Evolutionary conservation across 2,797 vertebrate genomes (phyloP).

Genomic region (Malacoctenus gilli): DNA sequence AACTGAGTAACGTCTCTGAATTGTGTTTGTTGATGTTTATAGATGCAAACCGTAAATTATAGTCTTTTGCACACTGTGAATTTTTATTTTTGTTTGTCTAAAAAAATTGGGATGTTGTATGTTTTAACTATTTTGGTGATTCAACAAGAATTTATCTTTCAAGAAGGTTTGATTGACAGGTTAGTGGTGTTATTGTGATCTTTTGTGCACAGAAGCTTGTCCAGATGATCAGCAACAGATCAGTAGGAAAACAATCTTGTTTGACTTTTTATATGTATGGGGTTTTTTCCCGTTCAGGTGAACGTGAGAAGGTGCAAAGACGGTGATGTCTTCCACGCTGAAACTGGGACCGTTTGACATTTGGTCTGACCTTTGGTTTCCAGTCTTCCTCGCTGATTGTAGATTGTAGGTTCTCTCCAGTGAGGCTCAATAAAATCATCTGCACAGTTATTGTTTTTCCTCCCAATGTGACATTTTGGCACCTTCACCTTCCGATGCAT

Average conservation of each 20-base stretch:
- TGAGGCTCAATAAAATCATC: slow-evolving; percentile 25
- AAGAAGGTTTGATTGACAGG: too few species aligned
- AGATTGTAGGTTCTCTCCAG: slow-evolving; percentile 26
- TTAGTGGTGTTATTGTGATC: not conserved
- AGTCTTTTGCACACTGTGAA: too few species aligned
- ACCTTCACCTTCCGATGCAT: not conserved
- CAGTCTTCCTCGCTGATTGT: slow-evolving; percentile 19
- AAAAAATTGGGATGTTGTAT: too few species aligned
- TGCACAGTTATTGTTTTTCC: slow-evolving; percentile 2
- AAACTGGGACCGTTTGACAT: slow-evolving; percentile 25
- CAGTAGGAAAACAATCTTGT: not conserved
- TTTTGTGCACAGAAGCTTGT: not conserved
- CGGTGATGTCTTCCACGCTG: slow-evolving; percentile 7
- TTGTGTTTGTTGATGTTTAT: too few species aligned
- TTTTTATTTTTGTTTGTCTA: too few species aligned
- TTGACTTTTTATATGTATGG: not conserved
- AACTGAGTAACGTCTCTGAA: too few species aligned
- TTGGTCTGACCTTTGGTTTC: slow-evolving; percentile 44
- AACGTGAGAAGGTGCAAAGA: not conserved
- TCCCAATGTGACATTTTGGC: slow-evolving; percentile 32
- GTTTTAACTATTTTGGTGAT: too few species aligned
- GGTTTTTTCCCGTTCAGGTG: too few species aligned
- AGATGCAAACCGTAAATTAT: too few species aligned
- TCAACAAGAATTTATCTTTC: too few species aligned
- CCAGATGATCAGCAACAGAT: not conserved